Evolutionary conservation across 2,797 vertebrate genomes (phyloP).

Genomic region (Rhinella marina): DNA sequence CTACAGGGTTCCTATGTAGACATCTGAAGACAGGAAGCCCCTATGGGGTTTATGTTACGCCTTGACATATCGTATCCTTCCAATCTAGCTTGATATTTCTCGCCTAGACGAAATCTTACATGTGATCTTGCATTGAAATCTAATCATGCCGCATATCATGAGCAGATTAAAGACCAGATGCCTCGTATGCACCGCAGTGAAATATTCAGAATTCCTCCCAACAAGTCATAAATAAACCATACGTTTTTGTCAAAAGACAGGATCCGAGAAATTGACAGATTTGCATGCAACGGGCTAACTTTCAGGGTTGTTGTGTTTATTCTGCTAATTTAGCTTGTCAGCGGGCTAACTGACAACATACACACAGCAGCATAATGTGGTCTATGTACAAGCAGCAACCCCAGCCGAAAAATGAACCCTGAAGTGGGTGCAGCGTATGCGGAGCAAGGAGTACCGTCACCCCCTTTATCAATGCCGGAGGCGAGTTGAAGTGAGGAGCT

Average conservation of each 20-base stretch:
- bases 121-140: slow-evolving; percentile 37
- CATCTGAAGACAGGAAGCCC: not conserved
- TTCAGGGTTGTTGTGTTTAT: slow-evolving; percentile 72
- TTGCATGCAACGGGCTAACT: slow-evolving; percentile 68
- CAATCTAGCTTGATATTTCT: not conserved
- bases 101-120: slow-evolving; percentile 4
- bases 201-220: slow-evolving; percentile 43
- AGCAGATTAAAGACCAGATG: slow-evolving; percentile 41
- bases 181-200: slow-evolving; percentile 30
- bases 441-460: not conserved
- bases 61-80: not conserved
- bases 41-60: not conserved
- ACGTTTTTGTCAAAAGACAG: slow-evolving; percentile 29
- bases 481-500: slow-evolving; percentile 61
- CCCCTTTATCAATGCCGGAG: slow-evolving; percentile 25
- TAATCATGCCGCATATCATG: slow-evolving; percentile 36
- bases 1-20: not conserved
- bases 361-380: slow-evolving; percentile 55
- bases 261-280: slow-evolving; percentile 67
- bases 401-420: slow-evolving; percentile 36
- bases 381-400: slow-evolving; percentile 25
- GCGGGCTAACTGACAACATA: slow-evolving; percentile 73
- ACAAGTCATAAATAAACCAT: slow-evolving; percentile 60
- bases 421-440: not conserved
- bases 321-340: slow-evolving; percentile 77